A percentile compares a stretch with the other conserved stretches of the same genome.
Evolutionary conservation across 2,888 invertebrate species (phyloP).

Genomic region (Standfussiana lucernea): DNA sequence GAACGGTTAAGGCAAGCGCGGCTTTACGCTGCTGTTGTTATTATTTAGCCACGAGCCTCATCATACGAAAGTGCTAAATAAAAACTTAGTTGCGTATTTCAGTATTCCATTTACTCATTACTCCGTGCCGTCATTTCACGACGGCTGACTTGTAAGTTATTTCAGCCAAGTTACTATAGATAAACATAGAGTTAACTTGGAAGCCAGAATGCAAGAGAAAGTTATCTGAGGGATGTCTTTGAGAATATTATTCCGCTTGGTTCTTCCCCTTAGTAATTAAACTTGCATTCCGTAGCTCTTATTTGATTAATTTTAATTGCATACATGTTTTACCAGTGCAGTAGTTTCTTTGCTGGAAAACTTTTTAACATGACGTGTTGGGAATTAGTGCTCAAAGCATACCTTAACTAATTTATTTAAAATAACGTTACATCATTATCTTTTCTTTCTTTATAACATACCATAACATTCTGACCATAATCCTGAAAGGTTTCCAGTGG

Average conservation of each 20-base stretch:
- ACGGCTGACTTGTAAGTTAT: constrained; percentile 38
- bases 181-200: constrained; percentile 36
- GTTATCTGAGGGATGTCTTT: constrained; percentile 42
- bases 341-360: not conserved
- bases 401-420: not conserved
- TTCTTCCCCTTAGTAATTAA: constrained; percentile 19
- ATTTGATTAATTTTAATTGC: constrained; percentile 18
- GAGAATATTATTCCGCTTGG: constrained; percentile 20
- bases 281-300: constrained; percentile 11
- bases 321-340: not conserved
- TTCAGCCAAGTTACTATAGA: constrained; percentile 38
- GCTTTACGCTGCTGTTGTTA: not conserved
- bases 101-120: constrained; percentile 7
- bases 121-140: not conserved
- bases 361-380: not conserved
- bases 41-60: not conserved
- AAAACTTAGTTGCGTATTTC: not conserved
- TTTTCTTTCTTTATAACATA: not conserved
- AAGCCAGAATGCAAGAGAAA: constrained; percentile 35
- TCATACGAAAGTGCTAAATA: not conserved
- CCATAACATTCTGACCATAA: no score
- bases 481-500: no score
- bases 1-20: not conserved
- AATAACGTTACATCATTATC: not conserved
- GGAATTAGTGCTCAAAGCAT: not conserved